Base-by-base conservation (phyloP, 2,888 invertebrate genomes). In the Agapostemon virescens region DNA sequence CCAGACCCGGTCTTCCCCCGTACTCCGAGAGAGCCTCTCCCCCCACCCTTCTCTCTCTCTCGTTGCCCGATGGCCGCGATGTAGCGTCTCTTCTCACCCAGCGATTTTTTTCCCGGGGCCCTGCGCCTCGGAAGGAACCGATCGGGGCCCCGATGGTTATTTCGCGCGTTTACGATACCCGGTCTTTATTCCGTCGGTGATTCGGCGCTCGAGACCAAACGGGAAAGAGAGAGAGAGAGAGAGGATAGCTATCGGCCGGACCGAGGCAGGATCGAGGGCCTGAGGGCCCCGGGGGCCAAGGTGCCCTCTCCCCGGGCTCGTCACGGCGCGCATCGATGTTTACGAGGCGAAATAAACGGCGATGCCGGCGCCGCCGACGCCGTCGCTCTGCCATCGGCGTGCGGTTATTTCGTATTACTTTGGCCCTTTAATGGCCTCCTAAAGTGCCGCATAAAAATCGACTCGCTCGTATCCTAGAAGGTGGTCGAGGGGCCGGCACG, bases 331-430 rank as follows among this genome's bases (percentile, higher is more conserved):
- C 87, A 89, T 90, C 91, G 90, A 91, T 92, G 90, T 92, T 92
- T 91, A 92, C 90, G 91, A 92, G 91, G 89, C 89, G 89, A 86
- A 90, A 90, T 89, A 89, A 91, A 91, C 86, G 90, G 87, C 89
- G 88, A 85, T 86, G 90, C 87, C 89, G 88, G 82, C 79, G 80
- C 82, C 83, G 81, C 77, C 85, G 81, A 83, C 64, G 64, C 64
- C 64, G 64, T 38, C 23, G 64, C 64, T 36, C 61, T 68, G 82
- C 72, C 83, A 82, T 83, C 83, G 85, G 84, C 82, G 85, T 88
- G 90, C 87, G 89, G 89, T 90, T 89, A 88, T 90, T 90, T 89
- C 88, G 86, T 90, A 91, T 91, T 91, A 91, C 91, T 91, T 92
- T 91, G 77, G 86, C 82, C 84, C 84, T 88, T 89, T 92, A 92